Evolutionary conservation across 2,113 vertebrate genomes (phyloP).

Genomic region (Amblyopsis rosae): DNA sequence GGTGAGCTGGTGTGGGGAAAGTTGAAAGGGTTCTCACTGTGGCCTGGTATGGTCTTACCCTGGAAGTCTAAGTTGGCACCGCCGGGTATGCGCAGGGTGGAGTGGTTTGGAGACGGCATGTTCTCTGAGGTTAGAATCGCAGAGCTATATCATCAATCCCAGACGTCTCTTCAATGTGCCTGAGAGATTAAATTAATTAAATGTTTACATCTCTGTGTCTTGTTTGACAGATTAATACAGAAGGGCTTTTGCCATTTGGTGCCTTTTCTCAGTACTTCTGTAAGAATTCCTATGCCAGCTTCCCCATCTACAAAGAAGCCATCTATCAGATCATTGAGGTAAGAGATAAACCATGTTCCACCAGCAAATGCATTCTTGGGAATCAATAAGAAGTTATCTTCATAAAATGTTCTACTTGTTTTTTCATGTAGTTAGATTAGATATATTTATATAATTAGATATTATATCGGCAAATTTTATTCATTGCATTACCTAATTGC

Average conservation of each 20-base stretch:
- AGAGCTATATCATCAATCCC: too few species aligned
- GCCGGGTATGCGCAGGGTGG: constrained; percentile 82
- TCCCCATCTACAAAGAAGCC: constrained; percentile 87
- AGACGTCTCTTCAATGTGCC: too few species aligned
- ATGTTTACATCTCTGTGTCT: not conserved
- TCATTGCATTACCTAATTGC: not conserved
- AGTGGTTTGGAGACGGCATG: constrained; percentile 96
- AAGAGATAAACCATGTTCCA: constrained; percentile 27
- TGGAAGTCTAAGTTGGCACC: constrained; percentile 81
- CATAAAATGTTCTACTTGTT: too few species aligned
- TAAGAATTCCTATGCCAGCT: constrained; percentile 81
- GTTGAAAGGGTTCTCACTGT: constrained; percentile 90
- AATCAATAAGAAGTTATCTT: too few species aligned
- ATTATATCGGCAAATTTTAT: not conserved
- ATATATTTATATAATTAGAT: too few species aligned
- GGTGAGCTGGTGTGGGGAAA: constrained; percentile 94
- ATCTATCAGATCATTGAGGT: constrained; percentile 91
- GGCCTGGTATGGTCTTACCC: constrained; percentile 88
- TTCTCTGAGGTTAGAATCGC: constrained; percentile 86
- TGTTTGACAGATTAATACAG: constrained; percentile 80
- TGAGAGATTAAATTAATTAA: too few species aligned
- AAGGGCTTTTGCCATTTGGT: constrained; percentile 79
- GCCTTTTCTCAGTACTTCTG: constrained; percentile 86
- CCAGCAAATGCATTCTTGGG: too few species aligned
- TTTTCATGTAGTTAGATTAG: too few species aligned